These are phyloP conservation scores for Hypomesus transpacificus DNA, from an alignment of 2,113 vertebrate species.

Conservation along the genomic window DNA sequence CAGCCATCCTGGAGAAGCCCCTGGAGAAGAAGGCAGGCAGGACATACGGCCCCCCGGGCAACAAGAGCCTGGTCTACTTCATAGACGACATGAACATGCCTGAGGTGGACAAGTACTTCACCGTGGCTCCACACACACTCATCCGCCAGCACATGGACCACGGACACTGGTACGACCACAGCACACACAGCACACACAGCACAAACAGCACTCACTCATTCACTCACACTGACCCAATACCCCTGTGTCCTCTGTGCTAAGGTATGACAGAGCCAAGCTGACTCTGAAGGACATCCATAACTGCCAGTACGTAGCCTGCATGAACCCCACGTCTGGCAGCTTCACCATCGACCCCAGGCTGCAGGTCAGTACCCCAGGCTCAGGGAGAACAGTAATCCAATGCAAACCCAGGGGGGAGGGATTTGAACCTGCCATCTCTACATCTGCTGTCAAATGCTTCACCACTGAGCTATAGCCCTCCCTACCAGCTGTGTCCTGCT, in stretches of 20 bases:
- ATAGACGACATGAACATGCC: slow-evolving; percentile 85
- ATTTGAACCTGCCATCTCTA: no score
- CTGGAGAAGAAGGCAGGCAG: slow-evolving; percentile 82
- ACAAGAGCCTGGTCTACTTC: slow-evolving; percentile 79
- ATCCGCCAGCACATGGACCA: slow-evolving; percentile 83
- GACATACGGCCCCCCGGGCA: slow-evolving; percentile 73
- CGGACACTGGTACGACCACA: slow-evolving; percentile 70
- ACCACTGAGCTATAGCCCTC: no score
- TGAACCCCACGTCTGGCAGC: slow-evolving; percentile 80
- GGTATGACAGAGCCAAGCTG: slow-evolving; percentile 72
- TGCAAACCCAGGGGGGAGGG: no score
- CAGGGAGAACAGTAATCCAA: no score
- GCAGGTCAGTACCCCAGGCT: slow-evolving; percentile 63
- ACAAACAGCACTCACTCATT: not conserved
- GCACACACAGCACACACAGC: not conserved
- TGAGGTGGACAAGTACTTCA: slow-evolving; percentile 74
- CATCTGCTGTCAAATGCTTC: no score
- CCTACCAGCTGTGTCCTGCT: no score
- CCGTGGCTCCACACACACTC: slow-evolving; percentile 78
- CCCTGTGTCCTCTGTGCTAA: slow-evolving; percentile 11
- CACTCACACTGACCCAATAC: not conserved
- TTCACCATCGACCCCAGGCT: slow-evolving; percentile 83
- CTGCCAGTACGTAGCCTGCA: slow-evolving; percentile 79
- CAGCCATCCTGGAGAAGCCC: slow-evolving; percentile 78
- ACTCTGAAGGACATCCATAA: slow-evolving; percentile 76